phyloP scores from a whole-genome alignment of 2,888 invertebrate species.

The Lasioglossum villosulum region DNA sequence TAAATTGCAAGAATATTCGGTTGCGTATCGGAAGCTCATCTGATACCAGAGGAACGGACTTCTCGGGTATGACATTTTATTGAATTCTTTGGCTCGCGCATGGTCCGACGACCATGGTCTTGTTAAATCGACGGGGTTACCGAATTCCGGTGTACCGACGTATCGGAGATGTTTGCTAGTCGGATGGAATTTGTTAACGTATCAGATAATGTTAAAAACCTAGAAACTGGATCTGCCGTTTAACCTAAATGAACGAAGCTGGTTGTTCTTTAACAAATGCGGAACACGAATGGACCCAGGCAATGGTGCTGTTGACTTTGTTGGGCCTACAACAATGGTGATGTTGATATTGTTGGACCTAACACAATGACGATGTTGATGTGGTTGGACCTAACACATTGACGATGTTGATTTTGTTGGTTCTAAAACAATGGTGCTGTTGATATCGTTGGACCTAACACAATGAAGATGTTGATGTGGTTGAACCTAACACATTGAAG shows the following conservation, averaged over 20 bases:
- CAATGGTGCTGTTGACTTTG: too few species aligned
- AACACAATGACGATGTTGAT: too few species aligned
- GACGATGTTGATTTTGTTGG: too few species aligned
- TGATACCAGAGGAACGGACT: not conserved
- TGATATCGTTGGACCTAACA: too few species aligned
- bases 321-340: too few species aligned
- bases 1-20: not conserved
- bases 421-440: too few species aligned
- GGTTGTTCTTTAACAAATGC: not conserved
- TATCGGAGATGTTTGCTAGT: conserved; percentile 38
- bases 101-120: conserved; percentile 41
- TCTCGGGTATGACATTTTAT: conserved; percentile 46
- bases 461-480: too few species aligned
- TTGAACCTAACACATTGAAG: too few species aligned
- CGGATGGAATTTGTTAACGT: conserved; percentile 19
- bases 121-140: conserved; percentile 47
- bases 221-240: not conserved
- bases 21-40: conserved; percentile 7
- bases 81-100: conserved; percentile 52
- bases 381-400: too few species aligned
- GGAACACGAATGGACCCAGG: too few species aligned
- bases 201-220: not conserved
- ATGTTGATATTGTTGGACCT: too few species aligned
- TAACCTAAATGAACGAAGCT: not conserved
- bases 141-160: conserved; percentile 49